phyloP scores from a whole-genome alignment of 1,140 invertebrate species.

The Drosophila carrolli region DNA sequence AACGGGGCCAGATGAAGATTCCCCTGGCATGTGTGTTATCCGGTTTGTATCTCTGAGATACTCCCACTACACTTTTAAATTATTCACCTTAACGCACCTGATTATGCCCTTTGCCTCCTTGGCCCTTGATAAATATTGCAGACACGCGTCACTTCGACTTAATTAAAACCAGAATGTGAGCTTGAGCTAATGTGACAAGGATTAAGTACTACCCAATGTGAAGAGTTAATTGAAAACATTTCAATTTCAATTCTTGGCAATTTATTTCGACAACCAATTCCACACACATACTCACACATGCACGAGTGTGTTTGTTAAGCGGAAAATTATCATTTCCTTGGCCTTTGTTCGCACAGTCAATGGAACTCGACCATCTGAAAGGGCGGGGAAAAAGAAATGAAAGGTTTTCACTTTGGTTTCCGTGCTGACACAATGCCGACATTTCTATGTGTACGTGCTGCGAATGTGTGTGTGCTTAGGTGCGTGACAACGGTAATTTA shows the following conservation, averaged over 20 bases:
- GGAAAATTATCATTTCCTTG: slow-evolving; percentile 79
- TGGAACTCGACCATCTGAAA: slow-evolving; percentile 31
- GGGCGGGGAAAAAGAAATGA: slow-evolving; percentile 40
- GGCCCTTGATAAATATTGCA: slow-evolving; percentile 34
- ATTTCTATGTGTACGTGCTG: slow-evolving; percentile 10
- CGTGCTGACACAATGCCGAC: slow-evolving; percentile 46
- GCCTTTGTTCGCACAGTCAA: slow-evolving; percentile 70
- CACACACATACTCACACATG: neutral
- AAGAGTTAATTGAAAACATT: slow-evolving; percentile 56
- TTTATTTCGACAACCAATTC: slow-evolving; percentile 30
- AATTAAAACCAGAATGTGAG: slow-evolving; percentile 38
- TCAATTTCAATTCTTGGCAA: slow-evolving; percentile 35
- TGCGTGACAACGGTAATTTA: slow-evolving; percentile 71
- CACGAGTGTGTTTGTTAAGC: slow-evolving; percentile 46
- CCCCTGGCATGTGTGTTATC: slow-evolving; percentile 7
- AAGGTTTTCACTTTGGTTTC: slow-evolving; percentile 69
- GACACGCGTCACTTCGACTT: slow-evolving; percentile 37
- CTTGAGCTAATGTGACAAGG: slow-evolving; percentile 40
- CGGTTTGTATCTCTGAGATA: neutral
- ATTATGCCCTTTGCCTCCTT: slow-evolving; percentile 32
- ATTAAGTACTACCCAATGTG: slow-evolving; percentile 18
- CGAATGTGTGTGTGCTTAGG: slow-evolving; percentile 33
- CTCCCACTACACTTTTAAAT: slow-evolving; percentile 21
- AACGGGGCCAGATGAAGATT: slow-evolving; percentile 21
- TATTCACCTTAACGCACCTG: slow-evolving; percentile 24